phyloP scores from a whole-genome alignment of 2,113 vertebrate genomes.

The Hemichromis elongatus region DNA sequence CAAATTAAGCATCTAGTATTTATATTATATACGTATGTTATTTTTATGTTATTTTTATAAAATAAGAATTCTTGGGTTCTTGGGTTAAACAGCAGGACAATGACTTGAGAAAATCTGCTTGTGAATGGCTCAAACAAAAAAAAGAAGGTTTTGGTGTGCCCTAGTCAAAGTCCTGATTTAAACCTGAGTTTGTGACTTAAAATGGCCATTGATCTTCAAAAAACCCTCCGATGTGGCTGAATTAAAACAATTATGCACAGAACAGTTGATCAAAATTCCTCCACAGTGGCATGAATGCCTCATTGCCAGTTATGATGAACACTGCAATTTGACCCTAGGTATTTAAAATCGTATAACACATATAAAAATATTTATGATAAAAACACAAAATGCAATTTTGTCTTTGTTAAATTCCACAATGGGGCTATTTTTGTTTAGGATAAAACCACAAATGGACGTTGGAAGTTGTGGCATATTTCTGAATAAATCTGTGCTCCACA shows the following conservation, averaged over 20 bases:
- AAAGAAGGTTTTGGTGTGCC: background rate
- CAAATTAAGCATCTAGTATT: slow-evolving; percentile 14
- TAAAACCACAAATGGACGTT: background rate
- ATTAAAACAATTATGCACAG: background rate
- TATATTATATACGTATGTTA: background rate
- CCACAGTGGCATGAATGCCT: background rate
- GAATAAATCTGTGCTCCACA: background rate
- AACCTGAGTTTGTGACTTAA: background rate
- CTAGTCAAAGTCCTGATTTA: background rate
- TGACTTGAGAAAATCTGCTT: background rate
- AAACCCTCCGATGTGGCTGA: background rate
- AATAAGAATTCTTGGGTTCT: background rate
- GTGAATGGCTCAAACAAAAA: background rate
- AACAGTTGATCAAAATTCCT: background rate
- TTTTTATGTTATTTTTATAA: background rate
- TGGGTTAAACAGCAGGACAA: background rate
- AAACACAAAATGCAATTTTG: background rate
- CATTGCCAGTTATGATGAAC: background rate
- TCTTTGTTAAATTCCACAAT: background rate
- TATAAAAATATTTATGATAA: background rate
- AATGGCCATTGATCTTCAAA: background rate
- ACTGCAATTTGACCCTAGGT: background rate
- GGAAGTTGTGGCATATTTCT: background rate
- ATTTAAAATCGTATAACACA: background rate
- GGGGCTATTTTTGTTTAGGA: background rate